These are phyloP conservation scores for Chironomus tepperi DNA, from an alignment of 1,140 invertebrate genomes.

Conservation along the genomic window DNA sequence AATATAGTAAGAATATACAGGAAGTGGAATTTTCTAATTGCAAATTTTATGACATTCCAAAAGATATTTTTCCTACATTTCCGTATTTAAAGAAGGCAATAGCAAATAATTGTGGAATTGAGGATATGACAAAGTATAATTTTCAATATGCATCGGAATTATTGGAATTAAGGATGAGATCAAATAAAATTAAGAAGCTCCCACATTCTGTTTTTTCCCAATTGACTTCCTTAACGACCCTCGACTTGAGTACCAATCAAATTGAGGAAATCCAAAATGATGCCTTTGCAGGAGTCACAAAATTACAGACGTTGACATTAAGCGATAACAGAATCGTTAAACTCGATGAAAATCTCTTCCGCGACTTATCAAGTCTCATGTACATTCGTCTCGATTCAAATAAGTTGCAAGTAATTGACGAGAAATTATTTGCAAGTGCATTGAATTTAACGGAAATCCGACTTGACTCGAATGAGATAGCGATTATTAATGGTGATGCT, in stretches of 20 bases:
- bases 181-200: not conserved
- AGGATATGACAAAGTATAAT: not conserved
- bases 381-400: slow-evolving; percentile 1
- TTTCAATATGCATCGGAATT: slow-evolving; percentile 4
- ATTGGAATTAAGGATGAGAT: not conserved
- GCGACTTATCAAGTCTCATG: not conserved
- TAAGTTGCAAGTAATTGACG: slow-evolving; percentile 16
- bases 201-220: not conserved
- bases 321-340: not conserved
- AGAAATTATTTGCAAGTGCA: not conserved
- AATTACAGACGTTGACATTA: not conserved
- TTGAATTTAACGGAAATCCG: slow-evolving; percentile 12
- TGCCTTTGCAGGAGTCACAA: not conserved
- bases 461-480: slow-evolving; percentile 5
- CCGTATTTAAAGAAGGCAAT: not conserved
- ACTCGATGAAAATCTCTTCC: slow-evolving; percentile 2
- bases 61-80: not conserved
- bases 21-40: not conserved
- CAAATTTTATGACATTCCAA: not conserved
- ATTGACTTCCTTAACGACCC: not conserved
- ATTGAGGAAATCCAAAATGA: not conserved
- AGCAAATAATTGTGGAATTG: not conserved
- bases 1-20: not conserved
- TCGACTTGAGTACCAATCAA: not conserved
- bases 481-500: not conserved